phyloP scores from a whole-genome alignment of 2,888 invertebrate species.

The Lasioglossum marginatum region DNA sequence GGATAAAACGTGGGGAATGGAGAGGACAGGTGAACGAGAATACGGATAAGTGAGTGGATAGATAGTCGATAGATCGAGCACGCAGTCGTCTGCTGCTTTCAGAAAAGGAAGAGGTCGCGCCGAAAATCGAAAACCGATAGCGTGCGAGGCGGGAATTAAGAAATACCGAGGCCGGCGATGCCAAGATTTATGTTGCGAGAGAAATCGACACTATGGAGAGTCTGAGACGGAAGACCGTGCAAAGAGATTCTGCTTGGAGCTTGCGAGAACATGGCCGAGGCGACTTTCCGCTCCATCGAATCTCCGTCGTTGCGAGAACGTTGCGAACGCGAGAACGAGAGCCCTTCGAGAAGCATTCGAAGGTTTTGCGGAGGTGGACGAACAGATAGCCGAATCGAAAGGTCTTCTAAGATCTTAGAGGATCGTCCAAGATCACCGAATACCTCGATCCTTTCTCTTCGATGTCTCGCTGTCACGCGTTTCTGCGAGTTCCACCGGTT shows the following conservation, averaged over 20 bases:
- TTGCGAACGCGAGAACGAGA: not conserved
- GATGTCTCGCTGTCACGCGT: not conserved
- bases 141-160: constrained; percentile 37
- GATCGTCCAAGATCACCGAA: not conserved
- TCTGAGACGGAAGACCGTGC: not conserved
- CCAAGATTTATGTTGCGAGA: constrained; percentile 28
- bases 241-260: not conserved
- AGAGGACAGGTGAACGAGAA: constrained; percentile 17
- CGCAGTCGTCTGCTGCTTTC: not conserved
- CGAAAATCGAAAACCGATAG: constrained; percentile 41
- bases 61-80: constrained; percentile 29
- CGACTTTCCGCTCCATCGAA: not conserved
- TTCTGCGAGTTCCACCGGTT: constrained; percentile 1
- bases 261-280: not conserved
- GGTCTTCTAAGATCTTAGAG: not conserved
- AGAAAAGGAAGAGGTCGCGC: not conserved
- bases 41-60: constrained; percentile 29
- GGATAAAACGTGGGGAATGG: not conserved
- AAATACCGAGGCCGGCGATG: constrained; percentile 10
- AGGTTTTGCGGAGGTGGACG: not conserved
- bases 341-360: not conserved
- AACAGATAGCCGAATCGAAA: not conserved
- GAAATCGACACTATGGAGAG: constrained; percentile 15
- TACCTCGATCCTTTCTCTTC: not conserved
- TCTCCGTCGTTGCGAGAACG: not conserved